Evolutionary conservation across 1,140 invertebrate genomes (phyloP).

Genomic region (Drosophila ironensis): DNA sequence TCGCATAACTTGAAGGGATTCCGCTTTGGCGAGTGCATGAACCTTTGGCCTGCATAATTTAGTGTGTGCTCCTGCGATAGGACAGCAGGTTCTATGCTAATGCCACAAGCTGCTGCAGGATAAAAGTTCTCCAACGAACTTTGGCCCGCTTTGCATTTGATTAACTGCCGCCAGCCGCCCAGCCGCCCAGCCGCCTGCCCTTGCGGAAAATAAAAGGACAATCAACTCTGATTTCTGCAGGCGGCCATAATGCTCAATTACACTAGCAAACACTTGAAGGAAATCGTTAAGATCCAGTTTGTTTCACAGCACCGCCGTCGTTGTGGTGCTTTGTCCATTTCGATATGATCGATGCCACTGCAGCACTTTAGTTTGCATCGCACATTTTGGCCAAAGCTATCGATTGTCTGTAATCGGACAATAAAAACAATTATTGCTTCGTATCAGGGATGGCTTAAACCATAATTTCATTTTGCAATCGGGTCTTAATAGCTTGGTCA

Average conservation of each 20-base stretch:
- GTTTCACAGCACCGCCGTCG: too few relatives aligned
- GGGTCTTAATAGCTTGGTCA: too few relatives aligned
- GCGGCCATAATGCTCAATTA: too few relatives aligned
- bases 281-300: too few relatives aligned
- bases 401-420: background rate
- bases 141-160: constrained; percentile 25
- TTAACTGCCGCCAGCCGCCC: constrained; percentile 27
- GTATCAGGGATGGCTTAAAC: background rate
- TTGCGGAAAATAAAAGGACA: background rate
- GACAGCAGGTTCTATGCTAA: constrained; percentile 19
- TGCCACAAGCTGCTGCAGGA: constrained; percentile 8
- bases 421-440: background rate
- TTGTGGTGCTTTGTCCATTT: too few relatives aligned
- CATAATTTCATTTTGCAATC: background rate
- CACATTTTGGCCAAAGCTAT: too few relatives aligned
- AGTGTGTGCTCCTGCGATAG: background rate
- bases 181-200: too few relatives aligned
- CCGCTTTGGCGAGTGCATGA: constrained; percentile 31
- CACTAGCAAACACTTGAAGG: too few relatives aligned
- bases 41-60: constrained; percentile 40
- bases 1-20: constrained; percentile 36
- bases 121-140: constrained; percentile 17
- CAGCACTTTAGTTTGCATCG: too few relatives aligned
- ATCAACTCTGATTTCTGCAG: too few relatives aligned
- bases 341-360: too few relatives aligned